Base-by-base conservation (phyloP, 2,113 vertebrate species). In the Orycteropus afer region DNA sequence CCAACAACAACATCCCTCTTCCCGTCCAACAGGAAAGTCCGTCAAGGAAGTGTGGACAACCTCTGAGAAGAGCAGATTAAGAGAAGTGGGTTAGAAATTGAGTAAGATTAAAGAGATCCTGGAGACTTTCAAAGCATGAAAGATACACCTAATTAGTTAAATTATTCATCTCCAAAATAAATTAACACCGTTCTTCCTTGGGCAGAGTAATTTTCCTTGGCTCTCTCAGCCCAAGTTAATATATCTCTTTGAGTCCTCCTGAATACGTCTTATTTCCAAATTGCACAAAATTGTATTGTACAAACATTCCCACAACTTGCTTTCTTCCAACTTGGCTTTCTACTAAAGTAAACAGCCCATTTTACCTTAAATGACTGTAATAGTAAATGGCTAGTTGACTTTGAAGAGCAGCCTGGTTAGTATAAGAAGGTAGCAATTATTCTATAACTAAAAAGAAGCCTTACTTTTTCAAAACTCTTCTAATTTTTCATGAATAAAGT, bases 331-430 rank as follows among this genome's bases (percentile, higher is more conserved):
- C 10, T 65, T 96, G 74, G 85, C 81, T 96, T 90, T 37, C 32
- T 86, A 15, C 0, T 92, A 90, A 95, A 97, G 40, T 22, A 96
- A 94, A 90, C 11, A 84, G 40, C 15, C 65, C 17, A 13, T 83
- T 92, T 96, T 86, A 91, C 96, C 74, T 93, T 95, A 97, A 86
- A 82, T 93, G 87, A 93, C 89, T 91, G 22, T 20, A 89, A 55
- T 65, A 88, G 22, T 42, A 90, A 93, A 47, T 86, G 2, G 0
- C 6, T 93, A 32, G 15, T 85, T 92, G 32, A 17, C 32, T 92
- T 96, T 78, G 25, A 89, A 57, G 42, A 47, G 1, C 2, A 67
- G 51, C 6, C 32, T 45, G 4, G 20, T 25, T 76, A 82, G 80
- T 83, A 37, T 11, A 84, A 86, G 61, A 92, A 92, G 9, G 59